Percentiles rank a stretch among this genome's conserved stretches.
Evolutionary conservation across 2,888 invertebrate genomes (phyloP).

Genomic region (Drosophila longiperda): DNA sequence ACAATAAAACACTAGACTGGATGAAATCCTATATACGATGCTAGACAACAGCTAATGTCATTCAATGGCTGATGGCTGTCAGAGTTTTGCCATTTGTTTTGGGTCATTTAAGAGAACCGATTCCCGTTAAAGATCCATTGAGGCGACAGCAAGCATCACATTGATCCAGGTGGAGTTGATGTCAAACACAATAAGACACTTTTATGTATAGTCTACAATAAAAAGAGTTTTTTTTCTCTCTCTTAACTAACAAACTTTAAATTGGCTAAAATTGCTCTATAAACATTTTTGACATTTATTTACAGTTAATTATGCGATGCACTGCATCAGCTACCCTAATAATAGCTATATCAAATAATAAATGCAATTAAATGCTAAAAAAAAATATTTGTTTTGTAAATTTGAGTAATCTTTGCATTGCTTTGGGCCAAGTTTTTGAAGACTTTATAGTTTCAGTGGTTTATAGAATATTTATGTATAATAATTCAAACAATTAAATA

Average conservation of each 20-base stretch:
- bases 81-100: slow-evolving; percentile 69
- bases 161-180: slow-evolving; percentile 13
- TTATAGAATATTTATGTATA: background rate
- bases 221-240: background rate
- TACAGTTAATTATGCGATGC: background rate
- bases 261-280: background rate
- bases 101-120: slow-evolving; percentile 66
- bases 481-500: background rate
- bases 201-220: background rate
- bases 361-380: background rate
- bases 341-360: background rate
- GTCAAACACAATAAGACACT: background rate
- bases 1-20: slow-evolving; percentile 3
- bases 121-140: slow-evolving; percentile 51
- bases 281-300: background rate
- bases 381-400: too few relatives aligned
- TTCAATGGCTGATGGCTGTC: slow-evolving; percentile 53
- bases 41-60: slow-evolving; percentile 54
- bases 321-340: background rate
- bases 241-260: background rate
- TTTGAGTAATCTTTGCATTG: background rate
- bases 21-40: slow-evolving; percentile 1
- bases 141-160: slow-evolving; percentile 8
- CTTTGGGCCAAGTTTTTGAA: too few relatives aligned
- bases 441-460: background rate